A percentile compares a stretch with the other conserved stretches of the same genome.
These are phyloP conservation scores for Progne subis DNA, from an alignment of 2,113 vertebrate species.

Conservation along the genomic window DNA sequence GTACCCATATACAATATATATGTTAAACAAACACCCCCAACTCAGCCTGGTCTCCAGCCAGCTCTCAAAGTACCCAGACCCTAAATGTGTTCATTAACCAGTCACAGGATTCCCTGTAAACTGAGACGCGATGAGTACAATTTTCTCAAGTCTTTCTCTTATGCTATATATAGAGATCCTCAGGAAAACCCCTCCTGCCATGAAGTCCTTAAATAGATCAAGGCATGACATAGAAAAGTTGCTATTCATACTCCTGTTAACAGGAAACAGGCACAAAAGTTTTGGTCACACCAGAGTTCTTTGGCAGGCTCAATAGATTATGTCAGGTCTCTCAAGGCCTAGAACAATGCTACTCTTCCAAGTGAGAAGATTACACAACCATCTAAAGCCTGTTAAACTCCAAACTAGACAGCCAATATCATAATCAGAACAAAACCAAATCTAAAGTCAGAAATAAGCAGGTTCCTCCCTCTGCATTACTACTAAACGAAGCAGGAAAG, in stretches of 20 bases:
- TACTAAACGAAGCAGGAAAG: background rate
- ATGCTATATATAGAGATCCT: background rate
- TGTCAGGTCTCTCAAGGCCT: background rate
- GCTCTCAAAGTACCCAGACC: background rate
- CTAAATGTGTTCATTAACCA: background rate
- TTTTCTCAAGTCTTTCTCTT: background rate
- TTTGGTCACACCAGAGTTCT: background rate
- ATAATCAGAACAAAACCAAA: background rate
- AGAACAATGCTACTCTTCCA: background rate
- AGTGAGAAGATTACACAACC: background rate
- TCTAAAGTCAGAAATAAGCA: background rate
- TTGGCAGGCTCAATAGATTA: background rate
- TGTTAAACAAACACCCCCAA: background rate
- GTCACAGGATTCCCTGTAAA: background rate
- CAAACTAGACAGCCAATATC: background rate
- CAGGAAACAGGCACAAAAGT: background rate
- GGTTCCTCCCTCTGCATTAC: background rate
- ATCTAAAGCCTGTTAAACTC: background rate
- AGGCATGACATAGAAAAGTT: background rate
- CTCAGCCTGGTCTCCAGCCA: background rate
- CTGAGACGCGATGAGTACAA: background rate
- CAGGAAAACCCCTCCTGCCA: background rate
- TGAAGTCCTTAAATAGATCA: background rate
- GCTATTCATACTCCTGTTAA: background rate
- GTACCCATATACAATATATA: background rate